A percentile compares a stretch with the other conserved stretches of the same genome.
phyloP scores from a whole-genome alignment of 2,113 vertebrate species.

The Atlantisia rogersi region DNA sequence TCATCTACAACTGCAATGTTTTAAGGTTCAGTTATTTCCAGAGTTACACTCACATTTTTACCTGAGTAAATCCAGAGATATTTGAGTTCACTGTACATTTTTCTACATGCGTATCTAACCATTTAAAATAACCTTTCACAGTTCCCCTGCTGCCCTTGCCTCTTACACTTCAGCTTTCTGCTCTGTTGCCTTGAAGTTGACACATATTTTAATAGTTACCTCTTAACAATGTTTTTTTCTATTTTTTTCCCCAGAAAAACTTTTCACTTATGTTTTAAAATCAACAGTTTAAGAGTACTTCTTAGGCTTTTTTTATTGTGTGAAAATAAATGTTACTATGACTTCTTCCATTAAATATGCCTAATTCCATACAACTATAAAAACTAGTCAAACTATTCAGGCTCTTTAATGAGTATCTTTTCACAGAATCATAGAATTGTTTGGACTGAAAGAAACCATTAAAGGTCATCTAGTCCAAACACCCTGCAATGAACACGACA shows the following conservation, averaged over 20 bases:
- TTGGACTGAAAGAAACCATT: neutral
- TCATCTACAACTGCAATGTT: neutral
- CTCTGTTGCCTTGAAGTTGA: neutral
- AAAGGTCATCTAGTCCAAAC: neutral
- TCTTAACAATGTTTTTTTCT: neutral
- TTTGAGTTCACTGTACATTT: neutral
- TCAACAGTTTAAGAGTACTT: neutral
- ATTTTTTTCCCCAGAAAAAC: neutral
- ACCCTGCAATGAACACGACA: neutral
- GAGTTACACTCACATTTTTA: neutral
- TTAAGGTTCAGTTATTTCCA: neutral
- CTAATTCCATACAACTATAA: neutral
- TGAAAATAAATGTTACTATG: neutral
- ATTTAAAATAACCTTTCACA: neutral
- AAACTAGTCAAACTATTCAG: neutral
- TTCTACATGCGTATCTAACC: neutral
- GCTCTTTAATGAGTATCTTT: neutral
- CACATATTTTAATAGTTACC: neutral
- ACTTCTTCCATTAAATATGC: neutral
- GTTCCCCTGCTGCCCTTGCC: neutral
- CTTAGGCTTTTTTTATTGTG: neutral
- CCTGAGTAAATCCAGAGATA: neutral
- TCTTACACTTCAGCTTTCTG: neutral
- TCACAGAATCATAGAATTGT: neutral
- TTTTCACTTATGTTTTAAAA: neutral